These are phyloP conservation scores for Junco hyemalis DNA, from an alignment of 2,113 vertebrate species.

Conservation along the genomic window DNA sequence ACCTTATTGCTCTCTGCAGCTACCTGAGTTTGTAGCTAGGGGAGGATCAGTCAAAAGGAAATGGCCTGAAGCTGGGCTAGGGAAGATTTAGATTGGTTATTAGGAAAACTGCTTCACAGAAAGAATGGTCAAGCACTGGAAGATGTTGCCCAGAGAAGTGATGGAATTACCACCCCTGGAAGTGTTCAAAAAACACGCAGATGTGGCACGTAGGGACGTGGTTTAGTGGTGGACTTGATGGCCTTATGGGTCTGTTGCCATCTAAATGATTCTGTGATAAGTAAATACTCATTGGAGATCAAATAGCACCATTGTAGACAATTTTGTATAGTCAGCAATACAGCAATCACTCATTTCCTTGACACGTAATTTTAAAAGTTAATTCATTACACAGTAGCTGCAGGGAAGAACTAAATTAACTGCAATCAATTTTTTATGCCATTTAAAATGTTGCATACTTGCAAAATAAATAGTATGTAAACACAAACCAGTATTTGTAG, in stretches of 20 bases:
- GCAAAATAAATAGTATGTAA: neutral
- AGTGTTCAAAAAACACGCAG: neutral
- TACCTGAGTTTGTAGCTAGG: neutral
- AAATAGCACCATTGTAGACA: neutral
- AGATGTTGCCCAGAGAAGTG: neutral
- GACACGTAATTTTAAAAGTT: neutral
- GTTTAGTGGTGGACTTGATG: neutral
- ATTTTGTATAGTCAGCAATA: neutral
- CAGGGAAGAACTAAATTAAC: neutral
- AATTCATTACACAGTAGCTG: neutral
- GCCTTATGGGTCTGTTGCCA: neutral
- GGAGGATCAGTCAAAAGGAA: accelerated
- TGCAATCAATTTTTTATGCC: neutral
- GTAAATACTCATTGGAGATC: neutral
- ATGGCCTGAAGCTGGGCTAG: neutral
- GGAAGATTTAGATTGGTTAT: neutral
- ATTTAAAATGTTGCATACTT: neutral
- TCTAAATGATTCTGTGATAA: neutral
- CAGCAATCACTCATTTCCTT: neutral
- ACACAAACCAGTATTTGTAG: neutral
- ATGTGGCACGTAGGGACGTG: neutral
- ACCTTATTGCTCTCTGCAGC: neutral
- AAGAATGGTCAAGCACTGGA: neutral
- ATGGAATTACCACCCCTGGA: neutral
- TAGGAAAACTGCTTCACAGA: neutral